Evolutionary conservation across 1,140 invertebrate genomes (phyloP), one percentile per base, ranked within the genome.

Genomic region (Drosophila ficusphila): DNA sequence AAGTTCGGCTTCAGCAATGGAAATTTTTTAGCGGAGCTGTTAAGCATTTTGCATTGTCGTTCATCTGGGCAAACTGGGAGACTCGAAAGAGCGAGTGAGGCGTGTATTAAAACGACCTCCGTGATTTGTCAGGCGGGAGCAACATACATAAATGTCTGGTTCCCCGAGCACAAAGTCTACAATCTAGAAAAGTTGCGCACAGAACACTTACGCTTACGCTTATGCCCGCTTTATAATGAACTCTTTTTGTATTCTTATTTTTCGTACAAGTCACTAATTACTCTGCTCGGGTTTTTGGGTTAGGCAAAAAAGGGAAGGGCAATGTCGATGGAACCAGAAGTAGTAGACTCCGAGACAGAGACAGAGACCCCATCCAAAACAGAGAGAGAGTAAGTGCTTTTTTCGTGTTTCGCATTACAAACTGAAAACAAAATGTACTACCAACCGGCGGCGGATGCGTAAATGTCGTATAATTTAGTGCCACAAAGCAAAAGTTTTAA

Each of bases 401-500:
- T 72, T 62, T 60, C 39, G 25, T 14, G 56, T 56, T 47, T 72
- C 73, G 54, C 39, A 25, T 51, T 67, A 29, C 14, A 51, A 41
- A 41, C 60, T 21, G 21, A 25, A 36, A 51, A 34, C 23, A 39
- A 64, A 64, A 47, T 41, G 21, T 27, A 42, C 39, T 19, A 58
- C 27, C 19, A 38, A 27, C 36, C 61, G n/a, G 36, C 61, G 27
- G 46, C 62, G 44, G 36, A 44, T 57, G 65, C 48, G 74, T 76
- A 75, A 57, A 79, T 79, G 70, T 75, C 31, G 34, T 49, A 48
- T 51, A 67, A 76, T 77, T 70, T 38, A 38, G 31, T 34, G 31
- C 39, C 54, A 75, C 70, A 64, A 79, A 64, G 76, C 52, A 62
- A 62, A 68, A 75, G 52, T 79, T 79, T 79, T 79, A 64, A 79